phyloP scores from a whole-genome alignment of 2,888 invertebrate genomes.

The Mythimna pallens region DNA sequence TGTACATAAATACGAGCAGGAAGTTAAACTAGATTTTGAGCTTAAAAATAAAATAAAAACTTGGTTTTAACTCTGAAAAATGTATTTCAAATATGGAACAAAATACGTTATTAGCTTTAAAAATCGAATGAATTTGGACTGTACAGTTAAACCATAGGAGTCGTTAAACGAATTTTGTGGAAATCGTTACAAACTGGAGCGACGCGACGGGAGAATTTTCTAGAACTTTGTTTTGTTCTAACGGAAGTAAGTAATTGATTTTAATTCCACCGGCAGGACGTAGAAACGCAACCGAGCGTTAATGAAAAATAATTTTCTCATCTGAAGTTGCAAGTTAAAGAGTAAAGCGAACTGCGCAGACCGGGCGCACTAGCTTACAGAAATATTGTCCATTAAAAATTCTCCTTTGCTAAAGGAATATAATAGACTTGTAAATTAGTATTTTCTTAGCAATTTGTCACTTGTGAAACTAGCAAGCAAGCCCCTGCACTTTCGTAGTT shows the following conservation, averaged over 20 bases:
- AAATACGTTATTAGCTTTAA: slow-evolving; percentile 49
- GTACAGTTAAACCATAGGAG: slow-evolving; percentile 61
- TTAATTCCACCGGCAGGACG: slow-evolving; percentile 83
- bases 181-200: slow-evolving; percentile 73
- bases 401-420: slow-evolving; percentile 65
- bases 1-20: background rate
- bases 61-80: slow-evolving; percentile 17
- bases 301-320: slow-evolving; percentile 87
- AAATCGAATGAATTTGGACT: slow-evolving; percentile 63
- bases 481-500: slow-evolving; percentile 33
- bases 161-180: slow-evolving; percentile 70
- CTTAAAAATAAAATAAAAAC: slow-evolving; percentile 7
- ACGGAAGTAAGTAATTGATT: slow-evolving; percentile 84
- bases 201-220: slow-evolving; percentile 71
- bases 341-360: slow-evolving; percentile 67
- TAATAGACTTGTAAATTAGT: slow-evolving; percentile 65
- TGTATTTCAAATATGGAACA: slow-evolving; percentile 19
- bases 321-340: slow-evolving; percentile 81
- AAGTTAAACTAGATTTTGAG: background rate
- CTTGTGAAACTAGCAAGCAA: slow-evolving; percentile 42
- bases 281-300: slow-evolving; percentile 82
- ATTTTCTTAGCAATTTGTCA: slow-evolving; percentile 56
- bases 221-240: slow-evolving; percentile 80
- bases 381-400: slow-evolving; percentile 79
- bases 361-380: slow-evolving; percentile 64